phyloP scores from a whole-genome alignment of 2,113 vertebrate species.

The Triplophysa tibetana region DNA sequence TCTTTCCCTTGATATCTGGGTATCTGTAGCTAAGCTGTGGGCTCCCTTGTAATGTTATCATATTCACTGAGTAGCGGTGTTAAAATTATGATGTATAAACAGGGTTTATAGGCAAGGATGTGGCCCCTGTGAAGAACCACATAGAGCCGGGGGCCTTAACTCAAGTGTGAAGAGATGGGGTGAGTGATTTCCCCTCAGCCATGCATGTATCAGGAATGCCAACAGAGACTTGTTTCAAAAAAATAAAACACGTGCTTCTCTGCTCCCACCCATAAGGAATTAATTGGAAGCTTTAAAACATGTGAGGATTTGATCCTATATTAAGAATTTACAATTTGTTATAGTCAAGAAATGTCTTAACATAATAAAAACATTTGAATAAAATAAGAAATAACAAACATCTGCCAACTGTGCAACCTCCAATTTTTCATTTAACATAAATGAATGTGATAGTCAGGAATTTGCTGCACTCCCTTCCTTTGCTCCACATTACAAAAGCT shows the following conservation, averaged over 20 bases:
- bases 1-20: neutral
- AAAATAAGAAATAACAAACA: neutral
- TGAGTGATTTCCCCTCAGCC: slow-evolving; percentile 27
- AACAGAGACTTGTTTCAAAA: slow-evolving; percentile 22
- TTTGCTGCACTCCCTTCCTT: too few relatives aligned
- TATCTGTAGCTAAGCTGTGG: neutral
- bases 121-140: neutral
- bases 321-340: neutral
- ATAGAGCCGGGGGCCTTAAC: slow-evolving; percentile 8
- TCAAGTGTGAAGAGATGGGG: slow-evolving; percentile 14
- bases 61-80: slow-evolving; percentile 25
- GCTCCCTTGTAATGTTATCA: neutral
- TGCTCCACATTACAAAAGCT: too few relatives aligned
- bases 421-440: too few relatives aligned
- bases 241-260: neutral
- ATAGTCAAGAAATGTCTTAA: neutral
- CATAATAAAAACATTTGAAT: neutral
- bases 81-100: slow-evolving; percentile 42
- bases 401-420: too few relatives aligned
- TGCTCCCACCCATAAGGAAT: neutral
- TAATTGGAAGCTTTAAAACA: neutral
- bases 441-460: too few relatives aligned
- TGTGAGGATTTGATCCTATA: neutral
- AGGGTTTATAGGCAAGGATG: slow-evolving; percentile 37
- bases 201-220: slow-evolving; percentile 2